Base-by-base conservation (phyloP, 1,140 invertebrate genomes). In the Drosophila pandora region DNA sequence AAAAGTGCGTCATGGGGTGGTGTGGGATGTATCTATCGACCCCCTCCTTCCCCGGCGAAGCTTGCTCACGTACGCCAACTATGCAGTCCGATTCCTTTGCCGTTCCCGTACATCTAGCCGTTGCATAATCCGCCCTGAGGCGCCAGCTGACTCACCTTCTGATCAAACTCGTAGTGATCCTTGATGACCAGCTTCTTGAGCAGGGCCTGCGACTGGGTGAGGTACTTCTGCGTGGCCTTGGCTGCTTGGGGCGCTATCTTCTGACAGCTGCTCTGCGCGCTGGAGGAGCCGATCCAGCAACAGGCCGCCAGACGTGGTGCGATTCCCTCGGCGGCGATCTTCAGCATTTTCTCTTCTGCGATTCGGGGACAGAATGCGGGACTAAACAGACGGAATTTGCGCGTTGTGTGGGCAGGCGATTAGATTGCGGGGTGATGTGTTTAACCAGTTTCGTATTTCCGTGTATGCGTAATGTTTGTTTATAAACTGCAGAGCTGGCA, bases 161-260 rank as follows among this genome's bases (percentile, higher is more conserved):
- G 84, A 73, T 92, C 91, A 34, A 92, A 92, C 17, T 92, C 91
- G 49, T 92, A 91, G 52, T 92, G 91, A 76, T 92, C 91, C 58
- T 91, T 84, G 65, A 92, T 90, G 48, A 79, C 70, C 53, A 90
- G 79, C 72, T 82, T 85, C 34, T 90, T 91, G 45, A 61, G 60
- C 23, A 47, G 60, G 34, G 34, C 54, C 41, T 82, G 83, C 5
- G 77, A 79, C 55, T 91, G 87, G 48, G 90, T 89, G 23, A 91
- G 68, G 54, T 58, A 84, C 53, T 91, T 91, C 32, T 91, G 82
- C 22, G 79, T 79, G 34, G 63, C 75, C 23, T 63, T 54, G 21
- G 72, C 75, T 9, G 79, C 74, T 22, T 70, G 61, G 0, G 82
- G 82, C 2, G 69, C 65, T 22, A 84, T 12, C 37, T 76, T 67